Evolutionary conservation across 2,888 invertebrate species (phyloP), one percentile per base, ranked within the genome.

Genomic region (Digitonthophagus gazella): DNA sequence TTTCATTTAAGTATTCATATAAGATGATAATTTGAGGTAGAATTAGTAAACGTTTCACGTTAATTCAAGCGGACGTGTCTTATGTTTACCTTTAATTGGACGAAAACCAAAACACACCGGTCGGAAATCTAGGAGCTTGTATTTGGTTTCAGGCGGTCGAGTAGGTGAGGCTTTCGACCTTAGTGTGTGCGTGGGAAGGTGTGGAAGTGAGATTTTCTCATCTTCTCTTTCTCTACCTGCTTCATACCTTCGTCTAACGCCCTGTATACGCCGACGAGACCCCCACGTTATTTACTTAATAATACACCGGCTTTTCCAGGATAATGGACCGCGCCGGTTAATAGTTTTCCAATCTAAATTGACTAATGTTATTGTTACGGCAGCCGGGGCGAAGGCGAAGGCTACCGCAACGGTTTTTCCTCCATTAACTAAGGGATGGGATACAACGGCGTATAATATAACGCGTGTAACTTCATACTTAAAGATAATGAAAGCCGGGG

Each of bases 91-190:
- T 82, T 81, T 81, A 82, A 82, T 82, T 82, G 82, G 81, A 81
- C 81, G 82, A 80, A 82, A 82, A 82, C 82, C 82, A 80, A 82
- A 82, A 82, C 82, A 82, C 80, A 80, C n/a, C n/a, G 81, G 81
- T 82, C 81, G 81, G 80, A 81, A 82, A 81, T 81, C 81, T 75
- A 75, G 75, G 79, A 78, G 75, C 78, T 77, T 79, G 80, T 81
- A 81, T 81, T 81, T 77, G 80, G 80, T 81, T 81, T 80, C 80
- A 78, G 77, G 79, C 79, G 75, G 75, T 20, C 57, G 19, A 22
- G 66, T 57, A 66, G 18, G 56, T 18, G 64, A 6, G 6, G 22
- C 28, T 11, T 44, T 44, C 44, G 64, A 19, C 57, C 16, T 14
- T n/a, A 15, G 16, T 57, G 14, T 57, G 14, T 57, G 57, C 16